Evolutionary conservation across 2,797 vertebrate genomes (phyloP).

Genomic region (Enteromius argenteus): DNA sequence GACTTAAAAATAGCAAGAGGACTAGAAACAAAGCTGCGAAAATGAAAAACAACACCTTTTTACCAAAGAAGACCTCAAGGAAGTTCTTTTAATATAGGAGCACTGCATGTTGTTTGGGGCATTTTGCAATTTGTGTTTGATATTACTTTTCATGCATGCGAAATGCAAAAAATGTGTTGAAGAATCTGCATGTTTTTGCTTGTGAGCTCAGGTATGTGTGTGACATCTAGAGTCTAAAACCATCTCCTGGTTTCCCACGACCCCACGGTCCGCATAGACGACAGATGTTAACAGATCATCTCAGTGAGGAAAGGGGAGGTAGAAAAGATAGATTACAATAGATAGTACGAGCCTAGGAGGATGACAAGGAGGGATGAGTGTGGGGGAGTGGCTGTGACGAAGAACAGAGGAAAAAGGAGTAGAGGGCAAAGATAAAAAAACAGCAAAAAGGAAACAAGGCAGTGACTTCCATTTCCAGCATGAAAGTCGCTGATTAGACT

Average conservation of each 20-base stretch:
- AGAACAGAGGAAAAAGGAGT: conserved; percentile 57
- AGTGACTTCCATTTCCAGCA: conserved; percentile 23
- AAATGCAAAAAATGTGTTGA: conserved; percentile 3
- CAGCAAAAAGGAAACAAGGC: conserved; percentile 14
- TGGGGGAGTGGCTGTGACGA: conserved; percentile 67
- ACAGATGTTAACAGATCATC: conserved; percentile 54
- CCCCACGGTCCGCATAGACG: conserved; percentile 22
- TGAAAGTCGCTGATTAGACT: neutral
- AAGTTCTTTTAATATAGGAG: neutral
- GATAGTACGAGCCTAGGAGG: conserved; percentile 48
- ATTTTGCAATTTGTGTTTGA: neutral
- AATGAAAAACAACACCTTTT: neutral
- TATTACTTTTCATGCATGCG: neutral
- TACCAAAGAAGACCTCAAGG: neutral
- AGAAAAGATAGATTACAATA: conserved; percentile 67
- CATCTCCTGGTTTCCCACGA: conserved; percentile 45
- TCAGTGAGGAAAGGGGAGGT: conserved; percentile 44
- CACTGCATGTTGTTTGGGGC: neutral
- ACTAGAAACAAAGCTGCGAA: neutral
- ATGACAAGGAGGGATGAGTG: conserved; percentile 40
- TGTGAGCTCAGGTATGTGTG: conserved; percentile 44
- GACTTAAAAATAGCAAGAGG: neutral
- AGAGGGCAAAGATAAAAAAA: conserved; percentile 33
- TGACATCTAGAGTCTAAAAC: conserved; percentile 20
- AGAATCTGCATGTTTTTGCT: conserved; percentile 14